Evolutionary conservation across 2,797 vertebrate genomes (phyloP), one percentile per base, ranked within the genome.

Genomic region (Cephalopachus bancanus): DNA sequence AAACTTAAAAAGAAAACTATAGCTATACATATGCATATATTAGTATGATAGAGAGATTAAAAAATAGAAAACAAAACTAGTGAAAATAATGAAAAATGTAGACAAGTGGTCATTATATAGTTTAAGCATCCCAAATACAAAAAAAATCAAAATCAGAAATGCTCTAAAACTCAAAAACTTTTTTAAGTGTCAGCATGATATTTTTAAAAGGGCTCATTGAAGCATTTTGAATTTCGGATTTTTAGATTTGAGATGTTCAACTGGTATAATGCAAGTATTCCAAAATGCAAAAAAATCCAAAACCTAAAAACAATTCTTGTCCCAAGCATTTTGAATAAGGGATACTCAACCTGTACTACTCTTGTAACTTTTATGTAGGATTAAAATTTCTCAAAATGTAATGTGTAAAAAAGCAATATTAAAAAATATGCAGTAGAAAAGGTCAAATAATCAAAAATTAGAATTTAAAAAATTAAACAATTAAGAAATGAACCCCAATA

Each of bases 401-500:
- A 76, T 85, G 11, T 75, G 92, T n/a, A 74, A 55, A 88, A 74
- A 74, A 91, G 16, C 80, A 72, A 65, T 49, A 84, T 60, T 65
- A 2, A 30, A 67, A 57, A 87, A 78, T 10, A 78, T 84, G 33
- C 22, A 81, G 65, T 26, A 90, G 24, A 14, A 55, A 83, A 71
- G 7, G 5, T 55, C 16, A 72, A 78, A 53, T 65, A 37, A 62
- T 19, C 33, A 85, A 93, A 88, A 16, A 79, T 87, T 83, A 83
- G 64, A 88, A 88, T 72, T 67, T 24, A 15, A 89, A 51, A 75
- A 89, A 79, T 30, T 62, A 90, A 93, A 12, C 17, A 91, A 78
- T 72, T 78, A 8, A 37, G 37, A 37, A 37, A 37, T 37, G 37
- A 37, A 37, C 37, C 37, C 37, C 3, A 37, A 37, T 37, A 37